Conservation (phyloP, 1,140 invertebrate genomes). For the Reticulitermes speratus region DNA sequence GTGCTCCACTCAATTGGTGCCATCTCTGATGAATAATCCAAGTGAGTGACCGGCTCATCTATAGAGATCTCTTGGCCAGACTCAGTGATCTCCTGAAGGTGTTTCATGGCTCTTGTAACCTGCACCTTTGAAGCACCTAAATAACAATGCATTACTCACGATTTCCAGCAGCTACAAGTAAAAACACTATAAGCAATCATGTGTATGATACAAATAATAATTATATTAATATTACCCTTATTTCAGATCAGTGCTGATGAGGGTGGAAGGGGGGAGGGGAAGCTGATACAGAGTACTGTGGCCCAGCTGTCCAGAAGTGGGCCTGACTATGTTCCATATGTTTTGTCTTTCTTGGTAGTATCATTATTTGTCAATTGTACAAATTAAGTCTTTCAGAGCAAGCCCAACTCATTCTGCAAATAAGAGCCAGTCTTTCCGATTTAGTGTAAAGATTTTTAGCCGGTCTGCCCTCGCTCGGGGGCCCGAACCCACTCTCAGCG, state of each 20-base stretch:
- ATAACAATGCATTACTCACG: constrained; percentile 33
- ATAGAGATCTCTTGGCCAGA: constrained; percentile 68
- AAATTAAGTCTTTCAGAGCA: too few relatives aligned
- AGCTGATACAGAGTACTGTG: too few relatives aligned
- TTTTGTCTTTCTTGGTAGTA: too few relatives aligned
- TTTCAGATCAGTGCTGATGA: not conserved
- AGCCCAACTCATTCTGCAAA: too few relatives aligned
- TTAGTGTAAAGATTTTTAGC: too few relatives aligned
- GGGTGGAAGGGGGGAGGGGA: too few relatives aligned
- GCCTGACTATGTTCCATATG: too few relatives aligned
- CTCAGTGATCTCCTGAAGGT: constrained; percentile 80
- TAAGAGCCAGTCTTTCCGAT: too few relatives aligned
- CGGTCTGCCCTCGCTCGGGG: too few relatives aligned
- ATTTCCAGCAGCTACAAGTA: not conserved
- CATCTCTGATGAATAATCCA: constrained; percentile 74
- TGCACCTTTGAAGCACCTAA: constrained; percentile 63
- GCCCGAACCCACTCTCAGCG: too few relatives aligned
- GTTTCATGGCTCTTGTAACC: constrained; percentile 75
- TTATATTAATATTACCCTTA: not conserved
- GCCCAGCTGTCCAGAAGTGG: too few relatives aligned
- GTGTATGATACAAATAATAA: not conserved
- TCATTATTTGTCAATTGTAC: too few relatives aligned
- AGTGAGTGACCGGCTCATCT: constrained; percentile 51
- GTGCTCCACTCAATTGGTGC: constrained; percentile 70
- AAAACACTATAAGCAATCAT: not conserved